phyloP scores from a whole-genome alignment of 2,113 vertebrate genomes.

The Phalacrocorax carbo region DNA sequence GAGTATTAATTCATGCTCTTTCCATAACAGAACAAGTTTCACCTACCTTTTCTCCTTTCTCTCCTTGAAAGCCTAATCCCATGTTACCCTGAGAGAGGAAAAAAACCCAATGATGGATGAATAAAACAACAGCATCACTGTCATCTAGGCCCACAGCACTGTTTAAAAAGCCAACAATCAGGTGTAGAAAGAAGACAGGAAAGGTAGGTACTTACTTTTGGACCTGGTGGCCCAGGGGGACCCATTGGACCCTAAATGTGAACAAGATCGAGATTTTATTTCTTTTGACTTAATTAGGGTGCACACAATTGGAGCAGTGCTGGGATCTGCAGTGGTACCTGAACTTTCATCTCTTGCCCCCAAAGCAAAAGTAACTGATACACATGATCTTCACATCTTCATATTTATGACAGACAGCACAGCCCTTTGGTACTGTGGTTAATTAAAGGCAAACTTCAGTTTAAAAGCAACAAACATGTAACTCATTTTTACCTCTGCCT shows the following conservation, averaged over 20 bases:
- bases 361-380: neutral
- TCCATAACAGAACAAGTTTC: neutral
- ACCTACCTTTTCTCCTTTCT: slow-evolving; percentile 89
- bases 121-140: neutral
- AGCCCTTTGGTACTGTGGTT: rapidly evolving
- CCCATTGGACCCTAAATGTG: slow-evolving; percentile 80
- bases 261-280: slow-evolving; percentile 33
- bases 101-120: rapidly evolving
- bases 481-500: neutral
- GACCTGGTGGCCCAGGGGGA: slow-evolving; percentile 78
- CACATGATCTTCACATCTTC: neutral
- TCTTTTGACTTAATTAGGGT: neutral
- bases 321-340: neutral
- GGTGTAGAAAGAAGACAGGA: neutral
- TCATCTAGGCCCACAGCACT: neutral
- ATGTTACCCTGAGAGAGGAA: slow-evolving; percentile 79
- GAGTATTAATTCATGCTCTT: neutral
- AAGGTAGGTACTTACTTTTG: slow-evolving; percentile 76
- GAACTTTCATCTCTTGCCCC: neutral
- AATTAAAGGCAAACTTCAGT: neutral
- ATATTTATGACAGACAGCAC: neutral
- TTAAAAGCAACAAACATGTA: neutral
- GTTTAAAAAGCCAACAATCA: neutral
- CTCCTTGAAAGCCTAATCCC: slow-evolving; percentile 84
- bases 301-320: neutral